Base-by-base conservation (phyloP, 2,888 invertebrate species). In the Chironomus tentans region DNA sequence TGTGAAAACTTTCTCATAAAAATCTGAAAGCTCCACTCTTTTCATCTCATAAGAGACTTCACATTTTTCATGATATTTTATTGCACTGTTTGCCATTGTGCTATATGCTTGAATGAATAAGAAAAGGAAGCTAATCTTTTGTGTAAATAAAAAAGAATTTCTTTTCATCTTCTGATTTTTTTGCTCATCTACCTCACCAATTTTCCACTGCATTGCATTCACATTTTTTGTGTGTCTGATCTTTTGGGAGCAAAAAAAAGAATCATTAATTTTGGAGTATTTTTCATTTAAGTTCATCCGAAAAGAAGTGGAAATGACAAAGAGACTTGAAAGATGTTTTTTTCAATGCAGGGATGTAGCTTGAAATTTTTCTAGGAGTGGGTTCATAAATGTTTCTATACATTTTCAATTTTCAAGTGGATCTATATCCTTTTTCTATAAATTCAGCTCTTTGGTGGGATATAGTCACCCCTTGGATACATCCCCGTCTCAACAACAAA, bases 191-290 rank as follows among this genome's bases (percentile, higher is more conserved):
- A 21, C 10, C 48, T 48, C 15, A 15, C 15, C 71, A 62, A 72
- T 72, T 72, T 72, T 72, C 62, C 72, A 72, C 62, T 72, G 72
- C 72, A 72, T 61, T 72, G 72, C 12, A 48, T 56, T 21, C n/a
- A 21, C 28, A 22, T 38, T 71, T 24, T 28, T 21, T 28, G 28
- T 18, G 4, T 65, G 15, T 4, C 22, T 22, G 38, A 38, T 38
- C 18, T 21, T 22, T 65, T 65, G 5, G 4, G 6, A 4, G 18
- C 1, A 4, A 3, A 28, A 10, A 38, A 38, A 38, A 38, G 18
- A 46, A 70, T 70, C 70, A 70, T 70, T 70, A 22, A 70, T 13
- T 24, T 56, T 50, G 22, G 22, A 38, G 46, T n/a, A 68, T 22
- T 68, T 68, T 72, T 21, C 28, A 15, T 48, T 70, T 48, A 21